phyloP scores from a whole-genome alignment of 2,888 invertebrate genomes.

The Stenurella melanura region DNA sequence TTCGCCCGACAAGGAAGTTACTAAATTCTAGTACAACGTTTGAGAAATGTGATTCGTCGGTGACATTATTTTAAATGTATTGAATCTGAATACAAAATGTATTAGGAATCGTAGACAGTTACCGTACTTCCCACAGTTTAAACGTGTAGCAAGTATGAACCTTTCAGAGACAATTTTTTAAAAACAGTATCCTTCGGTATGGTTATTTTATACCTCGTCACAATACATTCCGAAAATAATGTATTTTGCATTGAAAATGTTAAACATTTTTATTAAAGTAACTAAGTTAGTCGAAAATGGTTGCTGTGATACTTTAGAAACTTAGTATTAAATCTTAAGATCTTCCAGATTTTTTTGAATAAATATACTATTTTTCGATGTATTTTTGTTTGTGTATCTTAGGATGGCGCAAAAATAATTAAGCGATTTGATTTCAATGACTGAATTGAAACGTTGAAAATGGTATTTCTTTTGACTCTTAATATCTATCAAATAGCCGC shows the following conservation, averaged over 20 bases:
- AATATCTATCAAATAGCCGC: no score
- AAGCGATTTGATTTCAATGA: no score
- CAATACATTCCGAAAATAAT: no score
- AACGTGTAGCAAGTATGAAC: background rate
- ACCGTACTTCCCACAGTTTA: background rate
- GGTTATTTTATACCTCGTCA: background rate
- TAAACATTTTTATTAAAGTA: background rate
- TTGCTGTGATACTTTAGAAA: background rate
- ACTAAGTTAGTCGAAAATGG: background rate
- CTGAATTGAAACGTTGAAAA: no score
- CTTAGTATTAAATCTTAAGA: background rate
- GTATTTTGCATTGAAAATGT: background rate
- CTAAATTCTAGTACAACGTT: constrained; percentile 35
- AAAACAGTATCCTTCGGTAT: background rate
- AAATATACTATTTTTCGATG: background rate
- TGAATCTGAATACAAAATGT: background rate
- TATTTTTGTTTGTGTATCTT: background rate
- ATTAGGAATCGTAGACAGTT: background rate
- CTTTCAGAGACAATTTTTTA: background rate
- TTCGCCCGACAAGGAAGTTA: constrained; percentile 27
- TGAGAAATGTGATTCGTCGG: background rate
- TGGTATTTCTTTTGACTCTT: no score
- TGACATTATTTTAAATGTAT: background rate
- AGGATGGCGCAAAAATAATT: no score
- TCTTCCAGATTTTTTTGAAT: background rate